phyloP scores from a whole-genome alignment of 2,797 vertebrate genomes.

The Cercopithecus diana region DNA sequence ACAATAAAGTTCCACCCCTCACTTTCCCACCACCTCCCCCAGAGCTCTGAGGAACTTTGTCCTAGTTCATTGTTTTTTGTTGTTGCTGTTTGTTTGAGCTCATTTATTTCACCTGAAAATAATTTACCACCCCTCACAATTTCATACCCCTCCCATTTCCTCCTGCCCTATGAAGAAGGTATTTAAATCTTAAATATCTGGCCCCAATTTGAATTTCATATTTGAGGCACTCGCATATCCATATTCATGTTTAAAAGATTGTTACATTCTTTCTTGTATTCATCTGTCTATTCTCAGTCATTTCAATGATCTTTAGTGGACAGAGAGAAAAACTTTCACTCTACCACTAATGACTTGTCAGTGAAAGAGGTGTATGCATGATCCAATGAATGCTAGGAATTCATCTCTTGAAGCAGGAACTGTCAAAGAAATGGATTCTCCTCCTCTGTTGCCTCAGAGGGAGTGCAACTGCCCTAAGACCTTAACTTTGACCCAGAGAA shows the following conservation, averaged over 20 bases:
- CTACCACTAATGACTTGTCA: not conserved
- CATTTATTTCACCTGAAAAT: not conserved
- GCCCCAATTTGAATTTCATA: not conserved
- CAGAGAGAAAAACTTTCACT: not conserved
- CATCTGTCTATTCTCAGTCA: not conserved
- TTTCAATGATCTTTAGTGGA: not conserved
- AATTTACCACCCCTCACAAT: not conserved
- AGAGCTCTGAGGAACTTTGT: not conserved
- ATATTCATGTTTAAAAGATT: not conserved
- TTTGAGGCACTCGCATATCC: not conserved
- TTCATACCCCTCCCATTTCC: not conserved
- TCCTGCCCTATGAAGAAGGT: not conserved
- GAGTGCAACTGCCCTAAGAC: fast-evolving
- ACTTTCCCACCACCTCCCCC: not conserved
- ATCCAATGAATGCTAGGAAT: not conserved
- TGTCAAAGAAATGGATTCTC: not conserved
- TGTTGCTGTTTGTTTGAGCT: not conserved
- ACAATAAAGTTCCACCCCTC: not conserved
- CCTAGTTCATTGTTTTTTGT: not conserved
- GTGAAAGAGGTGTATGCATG: not conserved
- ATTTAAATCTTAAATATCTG: not conserved
- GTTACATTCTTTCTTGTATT: not conserved
- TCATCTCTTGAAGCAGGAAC: not conserved
- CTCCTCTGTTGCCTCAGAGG: not conserved
- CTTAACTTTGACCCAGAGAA: not conserved